Percentiles rank a stretch among this genome's conserved stretches.
These are phyloP conservation scores for Heliconius nattereri DNA, from an alignment of 1,140 invertebrate species.

Conservation along the genomic window DNA sequence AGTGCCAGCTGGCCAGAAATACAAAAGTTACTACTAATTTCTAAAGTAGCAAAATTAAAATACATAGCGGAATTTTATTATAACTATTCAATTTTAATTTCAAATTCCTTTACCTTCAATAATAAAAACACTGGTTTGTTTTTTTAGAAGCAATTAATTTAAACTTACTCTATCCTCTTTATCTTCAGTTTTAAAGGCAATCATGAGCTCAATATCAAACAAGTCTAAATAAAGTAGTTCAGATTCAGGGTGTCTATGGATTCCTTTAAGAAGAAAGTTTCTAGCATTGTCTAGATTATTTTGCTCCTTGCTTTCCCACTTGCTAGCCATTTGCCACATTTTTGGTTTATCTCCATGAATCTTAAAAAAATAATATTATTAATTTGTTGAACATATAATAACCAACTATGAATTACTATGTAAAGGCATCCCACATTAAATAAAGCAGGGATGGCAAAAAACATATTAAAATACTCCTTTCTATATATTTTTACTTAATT, in stretches of 20 bases:
- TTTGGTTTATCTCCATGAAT: conserved; percentile 87
- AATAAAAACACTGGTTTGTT: too few relatives aligned
- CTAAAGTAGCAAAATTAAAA: too few relatives aligned
- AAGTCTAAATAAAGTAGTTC: conserved; percentile 82
- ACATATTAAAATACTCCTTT: too few relatives aligned
- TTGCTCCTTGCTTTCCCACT: conserved; percentile 88
- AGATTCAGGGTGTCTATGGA: conserved; percentile 85
- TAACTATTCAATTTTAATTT: too few relatives aligned
- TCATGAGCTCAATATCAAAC: conserved; percentile 67
- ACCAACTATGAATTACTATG: too few relatives aligned
- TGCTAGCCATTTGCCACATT: conserved; percentile 87
- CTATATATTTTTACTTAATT: too few relatives aligned
- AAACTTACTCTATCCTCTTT: conserved; percentile 62
- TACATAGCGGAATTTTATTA: too few relatives aligned
- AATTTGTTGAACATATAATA: too few relatives aligned
- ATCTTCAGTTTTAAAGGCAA: conserved; percentile 53
- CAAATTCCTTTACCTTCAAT: too few relatives aligned
- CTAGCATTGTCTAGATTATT: conserved; percentile 85
- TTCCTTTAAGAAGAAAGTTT: conserved; percentile 84
- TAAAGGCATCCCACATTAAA: too few relatives aligned
- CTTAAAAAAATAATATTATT: conserved; percentile 52
- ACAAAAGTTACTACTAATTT: not conserved
- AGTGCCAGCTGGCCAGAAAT: not conserved
- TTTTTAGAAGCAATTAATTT: conserved; percentile 18
- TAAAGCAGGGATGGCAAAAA: too few relatives aligned